Base-by-base conservation (phyloP, 2,113 vertebrate genomes). In the Callocephalon fimbriatum region DNA sequence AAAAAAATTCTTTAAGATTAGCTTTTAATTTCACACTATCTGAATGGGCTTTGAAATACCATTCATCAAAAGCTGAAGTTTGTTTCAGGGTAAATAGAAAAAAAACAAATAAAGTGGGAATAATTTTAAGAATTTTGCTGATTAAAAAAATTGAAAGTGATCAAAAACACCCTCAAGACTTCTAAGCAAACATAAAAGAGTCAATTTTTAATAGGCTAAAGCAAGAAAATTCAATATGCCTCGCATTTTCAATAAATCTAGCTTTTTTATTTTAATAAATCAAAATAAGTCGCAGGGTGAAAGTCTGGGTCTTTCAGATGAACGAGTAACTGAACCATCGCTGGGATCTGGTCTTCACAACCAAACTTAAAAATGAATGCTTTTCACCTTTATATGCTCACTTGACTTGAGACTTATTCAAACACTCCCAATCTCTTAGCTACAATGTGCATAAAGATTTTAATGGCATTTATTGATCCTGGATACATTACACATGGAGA, bases 391-490 rank as follows among this genome's bases (percentile, higher is more conserved):
- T 58, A 54, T 78, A 66, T n/a, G 42, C 50, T 86, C 38, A 59
- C 54, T 90, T 92, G 91, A 62, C 73, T 63, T 92, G 48, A 87
- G 63, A 83, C 65, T 65, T 93, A 71, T 47, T 95, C 67, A 90
- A 70, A 76, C 27, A 17, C 32, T 85, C 27, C 40, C 25, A 31
- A n/a, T 56, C 48, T 85, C 63, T 93, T 47, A 87, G 66, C 42
- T 92, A 40, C 15, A 84, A 40, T 0, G 9, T 54, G 48, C 72
- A 89, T 70, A 88, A 89, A 76, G 81, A 78, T 85, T 94, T 93
- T 87, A 90, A 91, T 91, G 62, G 16, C 72, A 61, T 77, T 93
- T 75, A 96, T 91, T 92, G 74, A 95, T 82, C 56, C 84, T 86
- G 67, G 74, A 63, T 94, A 44, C 79, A 88, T 96, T 95, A 95